A percentile compares a stretch with the other conserved stretches of the same genome.
These are phyloP conservation scores for Cyclophora punctaria DNA, from an alignment of 2,888 invertebrate species.

Conservation along the genomic window DNA sequence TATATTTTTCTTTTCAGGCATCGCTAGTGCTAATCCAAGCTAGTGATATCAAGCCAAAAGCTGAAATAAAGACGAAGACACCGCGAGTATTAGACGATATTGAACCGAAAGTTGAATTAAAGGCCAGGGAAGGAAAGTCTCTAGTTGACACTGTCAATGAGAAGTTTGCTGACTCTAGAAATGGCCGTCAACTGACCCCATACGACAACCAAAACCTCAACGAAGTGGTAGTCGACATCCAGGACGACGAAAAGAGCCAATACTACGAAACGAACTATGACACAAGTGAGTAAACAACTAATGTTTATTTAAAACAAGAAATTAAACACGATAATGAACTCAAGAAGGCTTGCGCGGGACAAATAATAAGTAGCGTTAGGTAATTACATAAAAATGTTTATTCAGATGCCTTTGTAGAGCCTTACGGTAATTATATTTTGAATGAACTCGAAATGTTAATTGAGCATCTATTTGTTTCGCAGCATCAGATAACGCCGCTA, in stretches of 20 bases:
- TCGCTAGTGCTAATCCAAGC: slow-evolving; percentile 50
- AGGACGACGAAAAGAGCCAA: slow-evolving; percentile 82
- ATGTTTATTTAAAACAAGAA: slow-evolving; percentile 4
- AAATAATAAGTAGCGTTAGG: slow-evolving; percentile 4
- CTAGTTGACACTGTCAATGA: slow-evolving; percentile 3
- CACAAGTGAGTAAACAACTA: slow-evolving; percentile 75
- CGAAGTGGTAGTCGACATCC: slow-evolving; percentile 82
- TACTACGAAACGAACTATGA: slow-evolving; percentile 85
- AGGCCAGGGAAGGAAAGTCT: neutral
- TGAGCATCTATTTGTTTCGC: slow-evolving; percentile 1
- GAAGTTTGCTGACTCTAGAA: slow-evolving; percentile 22
- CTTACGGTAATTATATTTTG: too few species aligned
- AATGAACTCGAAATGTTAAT: neutral
- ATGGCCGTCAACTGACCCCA: slow-evolving; percentile 37
- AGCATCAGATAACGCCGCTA: too few species aligned
- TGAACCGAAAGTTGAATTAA: neutral
- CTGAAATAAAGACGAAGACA: slow-evolving; percentile 21
- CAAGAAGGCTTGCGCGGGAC: slow-evolving; percentile 2
- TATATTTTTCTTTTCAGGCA: slow-evolving; percentile 43
- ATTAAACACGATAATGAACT: slow-evolving; percentile 4
- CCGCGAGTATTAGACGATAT: slow-evolving; percentile 2
- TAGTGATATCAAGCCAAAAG: slow-evolving; percentile 41
- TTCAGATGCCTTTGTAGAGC: slow-evolving; percentile 1
- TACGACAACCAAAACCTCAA: slow-evolving; percentile 49
- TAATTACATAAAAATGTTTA: slow-evolving; percentile 1